A percentile compares a stretch with the other conserved stretches of the same genome.
Conservation (phyloP, 2,888 invertebrate genomes). For the Eilema depressum region DNA sequence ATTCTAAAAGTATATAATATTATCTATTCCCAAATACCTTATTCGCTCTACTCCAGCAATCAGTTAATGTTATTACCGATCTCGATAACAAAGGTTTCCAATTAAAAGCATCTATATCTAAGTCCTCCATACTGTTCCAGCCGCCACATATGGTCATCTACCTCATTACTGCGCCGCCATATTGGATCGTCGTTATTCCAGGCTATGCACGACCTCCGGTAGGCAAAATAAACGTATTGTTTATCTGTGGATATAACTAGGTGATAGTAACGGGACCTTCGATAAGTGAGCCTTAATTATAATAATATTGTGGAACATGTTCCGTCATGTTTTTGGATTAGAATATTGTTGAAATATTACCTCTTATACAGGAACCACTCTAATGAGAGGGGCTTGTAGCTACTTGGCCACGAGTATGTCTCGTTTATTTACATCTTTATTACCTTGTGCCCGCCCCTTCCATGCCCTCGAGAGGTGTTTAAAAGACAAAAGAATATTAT, state of each 20-base stretch:
- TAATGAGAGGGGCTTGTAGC: too few species aligned
- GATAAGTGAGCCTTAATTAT: not conserved
- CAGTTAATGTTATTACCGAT: not conserved
- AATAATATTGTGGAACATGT: too few species aligned
- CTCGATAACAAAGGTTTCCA: constrained; percentile 2
- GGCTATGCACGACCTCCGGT: constrained; percentile 64
- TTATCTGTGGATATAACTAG: not conserved
- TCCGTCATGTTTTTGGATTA: too few species aligned
- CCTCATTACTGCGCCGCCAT: constrained; percentile 73
- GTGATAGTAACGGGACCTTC: constrained; percentile 2
- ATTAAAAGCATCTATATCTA: constrained; percentile 1
- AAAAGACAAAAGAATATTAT: too few species aligned
- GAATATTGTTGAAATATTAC: too few species aligned
- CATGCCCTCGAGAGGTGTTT: too few species aligned
- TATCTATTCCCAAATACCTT: not conserved
- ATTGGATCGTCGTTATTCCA: constrained; percentile 71
- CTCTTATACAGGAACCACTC: too few species aligned
- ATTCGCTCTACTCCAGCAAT: not conserved
- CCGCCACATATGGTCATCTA: constrained; percentile 69
- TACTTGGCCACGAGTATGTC: too few species aligned
- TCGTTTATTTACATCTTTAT: too few species aligned
- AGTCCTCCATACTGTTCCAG: constrained; percentile 4
- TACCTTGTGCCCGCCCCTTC: too few species aligned
- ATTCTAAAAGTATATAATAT: too few species aligned
- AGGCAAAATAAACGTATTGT: constrained; percentile 14